A percentile compares a stretch with the other conserved stretches of the same genome.
Evolutionary conservation across 2,888 invertebrate genomes (phyloP).

Genomic region (Magallana nippona): DNA sequence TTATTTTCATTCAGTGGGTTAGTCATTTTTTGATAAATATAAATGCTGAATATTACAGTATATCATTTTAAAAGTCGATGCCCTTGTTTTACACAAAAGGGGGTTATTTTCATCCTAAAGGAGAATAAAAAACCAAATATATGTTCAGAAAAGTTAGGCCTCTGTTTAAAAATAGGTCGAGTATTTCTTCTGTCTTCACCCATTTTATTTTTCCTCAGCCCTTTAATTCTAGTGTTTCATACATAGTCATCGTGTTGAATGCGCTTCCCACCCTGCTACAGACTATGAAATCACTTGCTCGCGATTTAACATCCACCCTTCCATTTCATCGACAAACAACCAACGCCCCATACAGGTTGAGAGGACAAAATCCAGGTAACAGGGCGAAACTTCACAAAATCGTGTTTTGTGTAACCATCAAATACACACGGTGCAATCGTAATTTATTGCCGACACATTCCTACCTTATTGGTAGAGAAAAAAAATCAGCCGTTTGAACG

Average conservation of each 20-base stretch:
- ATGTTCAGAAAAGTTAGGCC: too few relatives aligned
- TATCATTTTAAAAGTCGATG: too few relatives aligned
- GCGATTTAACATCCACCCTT: slow-evolving; percentile 11
- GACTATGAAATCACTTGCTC: neutral
- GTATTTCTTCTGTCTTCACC: too few relatives aligned
- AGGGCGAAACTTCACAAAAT: neutral
- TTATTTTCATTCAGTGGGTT: too few relatives aligned
- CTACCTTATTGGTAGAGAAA: slow-evolving; percentile 7
- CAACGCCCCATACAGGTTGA: neutral
- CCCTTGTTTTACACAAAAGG: too few relatives aligned
- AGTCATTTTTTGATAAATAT: too few relatives aligned
- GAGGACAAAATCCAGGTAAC: neutral
- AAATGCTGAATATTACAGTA: too few relatives aligned
- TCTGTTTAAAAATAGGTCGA: too few relatives aligned
- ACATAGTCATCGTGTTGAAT: neutral
- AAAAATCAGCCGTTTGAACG: neutral
- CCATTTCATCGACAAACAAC: neutral
- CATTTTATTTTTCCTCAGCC: too few relatives aligned
- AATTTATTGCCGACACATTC: slow-evolving; percentile 23
- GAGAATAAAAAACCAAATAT: too few relatives aligned
- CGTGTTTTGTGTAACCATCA: neutral
- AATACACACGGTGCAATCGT: neutral
- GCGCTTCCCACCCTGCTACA: neutral
- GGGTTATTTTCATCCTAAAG: too few relatives aligned
- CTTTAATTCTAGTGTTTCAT: too few relatives aligned